Percentiles rank a stretch among this genome's conserved stretches.
Conservation (phyloP, 1,140 invertebrate genomes). For the Acromyrmex charruanus region DNA sequence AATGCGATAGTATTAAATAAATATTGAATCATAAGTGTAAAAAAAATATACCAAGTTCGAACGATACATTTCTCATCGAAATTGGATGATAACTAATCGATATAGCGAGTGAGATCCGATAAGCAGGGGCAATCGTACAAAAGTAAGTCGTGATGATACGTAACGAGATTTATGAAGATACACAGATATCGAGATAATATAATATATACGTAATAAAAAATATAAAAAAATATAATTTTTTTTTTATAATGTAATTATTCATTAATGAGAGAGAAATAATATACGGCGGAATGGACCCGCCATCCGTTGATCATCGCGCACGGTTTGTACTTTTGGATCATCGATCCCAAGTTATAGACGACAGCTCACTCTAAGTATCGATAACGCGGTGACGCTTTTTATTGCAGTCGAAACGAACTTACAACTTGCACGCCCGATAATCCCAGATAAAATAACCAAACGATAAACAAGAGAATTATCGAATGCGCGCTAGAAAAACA, state of each 20-base stretch:
- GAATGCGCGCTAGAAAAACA: conserved; percentile 24
- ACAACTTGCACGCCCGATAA: background rate
- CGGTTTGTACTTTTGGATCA: background rate
- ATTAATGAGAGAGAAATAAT: conserved; percentile 25
- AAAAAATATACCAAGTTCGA: background rate
- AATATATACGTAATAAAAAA: background rate
- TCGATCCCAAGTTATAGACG: background rate
- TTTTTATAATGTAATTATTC: background rate
- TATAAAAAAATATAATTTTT: conserved; percentile 1
- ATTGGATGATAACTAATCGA: background rate
- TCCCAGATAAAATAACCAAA: conserved; percentile 25
- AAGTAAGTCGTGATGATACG: background rate
- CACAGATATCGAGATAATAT: background rate
- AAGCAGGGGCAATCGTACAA: background rate
- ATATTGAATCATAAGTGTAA: background rate
- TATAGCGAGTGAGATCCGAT: background rate
- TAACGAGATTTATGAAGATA: background rate
- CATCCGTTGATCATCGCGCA: background rate
- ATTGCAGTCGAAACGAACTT: background rate
- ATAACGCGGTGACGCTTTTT: conserved; percentile 6
- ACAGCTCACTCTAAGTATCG: background rate
- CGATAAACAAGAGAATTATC: conserved; percentile 36
- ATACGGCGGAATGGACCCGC: background rate
- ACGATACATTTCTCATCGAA: background rate
- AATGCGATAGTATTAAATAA: background rate